These are phyloP conservation scores for Thymelicus sylvestris DNA, from an alignment of 2,888 invertebrate genomes.

Conservation along the genomic window DNA sequence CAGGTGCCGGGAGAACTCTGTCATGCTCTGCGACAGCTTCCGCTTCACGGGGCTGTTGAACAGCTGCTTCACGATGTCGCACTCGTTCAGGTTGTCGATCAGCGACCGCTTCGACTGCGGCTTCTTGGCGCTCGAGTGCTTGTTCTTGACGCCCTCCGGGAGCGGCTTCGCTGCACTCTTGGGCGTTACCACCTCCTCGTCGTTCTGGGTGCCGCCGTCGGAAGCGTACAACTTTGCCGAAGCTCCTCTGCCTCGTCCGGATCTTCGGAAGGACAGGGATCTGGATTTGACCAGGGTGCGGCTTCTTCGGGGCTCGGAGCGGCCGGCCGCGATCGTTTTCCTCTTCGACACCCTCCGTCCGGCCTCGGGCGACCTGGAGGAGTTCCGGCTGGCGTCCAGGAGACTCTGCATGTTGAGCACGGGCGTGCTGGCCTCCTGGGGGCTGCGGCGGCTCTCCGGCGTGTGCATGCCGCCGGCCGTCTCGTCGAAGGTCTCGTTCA, in stretches of 20 bases:
- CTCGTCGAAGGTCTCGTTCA: slow-evolving; percentile 1
- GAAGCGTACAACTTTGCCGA: slow-evolving; percentile 46
- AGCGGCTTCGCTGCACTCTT: slow-evolving; percentile 63
- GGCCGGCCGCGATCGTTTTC: slow-evolving; percentile 57
- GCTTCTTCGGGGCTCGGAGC: slow-evolving; percentile 45
- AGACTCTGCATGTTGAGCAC: slow-evolving; percentile 68
- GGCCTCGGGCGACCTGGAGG: slow-evolving; percentile 40
- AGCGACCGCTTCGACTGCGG: slow-evolving; percentile 75
- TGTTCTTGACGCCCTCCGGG: slow-evolving; percentile 73
- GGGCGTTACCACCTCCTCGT: slow-evolving; percentile 66
- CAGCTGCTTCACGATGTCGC: slow-evolving; percentile 72
- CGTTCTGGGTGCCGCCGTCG: slow-evolving; percentile 47
- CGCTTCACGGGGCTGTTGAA: slow-evolving; percentile 79
- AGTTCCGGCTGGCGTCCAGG: slow-evolving; percentile 58
- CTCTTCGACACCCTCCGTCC: slow-evolving; percentile 40
- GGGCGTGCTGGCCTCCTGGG: slow-evolving; percentile 64
- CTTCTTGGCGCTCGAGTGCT: slow-evolving; percentile 78
- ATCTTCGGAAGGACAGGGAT: slow-evolving; percentile 45
- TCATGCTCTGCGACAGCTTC: slow-evolving; percentile 79
- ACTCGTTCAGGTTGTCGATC: slow-evolving; percentile 73
- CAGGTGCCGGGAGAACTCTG: slow-evolving; percentile 65
- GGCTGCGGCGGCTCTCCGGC: slow-evolving; percentile 61
- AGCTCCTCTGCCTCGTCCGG: slow-evolving; percentile 44
- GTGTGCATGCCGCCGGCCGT: slow-evolving; percentile 55
- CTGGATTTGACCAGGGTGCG: slow-evolving; percentile 51